Percentiles rank a stretch among this genome's conserved stretches.
Evolutionary conservation across 2,797 vertebrate species (phyloP).

Genomic region (Betta splendens): DNA sequence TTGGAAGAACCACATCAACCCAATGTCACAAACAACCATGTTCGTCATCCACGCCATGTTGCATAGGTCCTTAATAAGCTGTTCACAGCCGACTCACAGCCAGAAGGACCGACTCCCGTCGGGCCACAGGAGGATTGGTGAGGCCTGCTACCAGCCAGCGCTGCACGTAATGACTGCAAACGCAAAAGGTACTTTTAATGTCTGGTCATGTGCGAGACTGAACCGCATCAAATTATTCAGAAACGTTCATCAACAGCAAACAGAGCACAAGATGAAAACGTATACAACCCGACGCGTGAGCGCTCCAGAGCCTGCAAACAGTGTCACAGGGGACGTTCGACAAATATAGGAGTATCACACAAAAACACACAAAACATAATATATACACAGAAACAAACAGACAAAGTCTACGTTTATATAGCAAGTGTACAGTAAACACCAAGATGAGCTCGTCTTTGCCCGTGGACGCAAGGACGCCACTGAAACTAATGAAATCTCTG

Average conservation of each 20-base stretch:
- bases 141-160: neutral
- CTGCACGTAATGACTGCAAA: neutral
- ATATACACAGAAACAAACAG: neutral
- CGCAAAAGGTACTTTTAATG: neutral
- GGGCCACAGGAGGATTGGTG: conserved; percentile 1
- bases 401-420: neutral
- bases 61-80: neutral
- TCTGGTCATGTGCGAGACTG: neutral
- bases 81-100: neutral
- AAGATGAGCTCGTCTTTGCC: neutral
- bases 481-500: neutral
- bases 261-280: neutral
- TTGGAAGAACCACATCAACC: too few relatives aligned
- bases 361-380: conserved; percentile 3
- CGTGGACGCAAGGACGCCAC: neutral
- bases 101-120: neutral
- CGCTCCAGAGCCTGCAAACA: neutral
- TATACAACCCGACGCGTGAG: neutral
- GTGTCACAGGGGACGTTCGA: conserved; percentile 4
- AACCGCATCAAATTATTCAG: neutral
- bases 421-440: neutral
- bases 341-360: neutral
- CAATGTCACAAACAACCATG: too few relatives aligned
- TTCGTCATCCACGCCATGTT: too few relatives aligned
- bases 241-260: conserved; percentile 1